Conservation (phyloP, 2,797 vertebrate genomes). For the Pitangus sulphuratus region DNA sequence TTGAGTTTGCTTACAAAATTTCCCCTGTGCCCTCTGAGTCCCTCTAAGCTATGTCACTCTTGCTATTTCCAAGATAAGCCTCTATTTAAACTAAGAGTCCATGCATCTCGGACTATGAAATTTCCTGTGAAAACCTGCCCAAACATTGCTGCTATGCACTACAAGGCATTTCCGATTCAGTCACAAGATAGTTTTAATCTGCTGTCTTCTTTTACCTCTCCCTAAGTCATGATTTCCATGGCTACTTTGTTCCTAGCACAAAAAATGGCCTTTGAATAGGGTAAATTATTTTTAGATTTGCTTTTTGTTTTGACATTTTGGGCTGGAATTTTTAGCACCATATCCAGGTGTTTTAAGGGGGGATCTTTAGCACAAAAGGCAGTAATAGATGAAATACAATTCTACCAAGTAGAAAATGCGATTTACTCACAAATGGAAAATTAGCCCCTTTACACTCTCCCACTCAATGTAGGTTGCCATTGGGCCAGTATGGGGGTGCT, state of each 20-base stretch:
- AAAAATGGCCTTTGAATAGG: background rate
- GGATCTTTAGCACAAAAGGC: background rate
- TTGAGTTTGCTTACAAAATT: background rate
- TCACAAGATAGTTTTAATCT: background rate
- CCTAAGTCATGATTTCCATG: background rate
- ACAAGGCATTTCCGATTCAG: background rate
- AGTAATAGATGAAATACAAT: background rate
- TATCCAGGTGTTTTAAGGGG: background rate
- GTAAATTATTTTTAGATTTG: background rate
- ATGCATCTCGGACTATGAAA: background rate
- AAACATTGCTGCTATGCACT: background rate
- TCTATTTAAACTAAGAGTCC: background rate
- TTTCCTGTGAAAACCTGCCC: background rate
- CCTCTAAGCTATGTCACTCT: background rate
- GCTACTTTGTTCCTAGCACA: background rate
- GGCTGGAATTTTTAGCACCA: background rate
- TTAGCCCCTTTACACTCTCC: background rate
- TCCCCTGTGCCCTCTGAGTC: background rate
- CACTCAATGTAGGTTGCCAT: background rate
- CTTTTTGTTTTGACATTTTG: background rate
- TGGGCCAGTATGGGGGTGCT: background rate
- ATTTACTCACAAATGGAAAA: background rate
- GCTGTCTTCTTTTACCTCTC: background rate
- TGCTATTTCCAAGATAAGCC: background rate
- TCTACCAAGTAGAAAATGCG: background rate